A percentile compares a stretch with the other conserved stretches of the same genome.
Evolutionary conservation across 2,797 vertebrate species (phyloP).

Genomic region (Microctenopoma stevenorrisi): DNA sequence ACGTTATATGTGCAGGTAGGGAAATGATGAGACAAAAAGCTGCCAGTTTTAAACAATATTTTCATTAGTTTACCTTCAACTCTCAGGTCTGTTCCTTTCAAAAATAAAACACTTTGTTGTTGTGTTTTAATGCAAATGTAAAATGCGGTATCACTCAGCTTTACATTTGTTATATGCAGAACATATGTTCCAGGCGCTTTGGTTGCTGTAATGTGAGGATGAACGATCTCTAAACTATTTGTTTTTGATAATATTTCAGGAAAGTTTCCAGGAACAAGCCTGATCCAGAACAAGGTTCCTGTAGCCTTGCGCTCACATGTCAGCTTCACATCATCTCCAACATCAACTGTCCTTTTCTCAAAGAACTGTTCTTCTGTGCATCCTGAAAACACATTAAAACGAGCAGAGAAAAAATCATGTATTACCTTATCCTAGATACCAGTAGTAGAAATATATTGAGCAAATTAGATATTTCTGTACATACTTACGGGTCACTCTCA

Average conservation of each 20-base stretch:
- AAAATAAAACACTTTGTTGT: rapidly evolving
- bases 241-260: slow-evolving; percentile 11
- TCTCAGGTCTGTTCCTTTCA: slow-evolving; percentile 30
- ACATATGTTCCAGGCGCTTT: rapidly evolving
- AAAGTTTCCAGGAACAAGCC: slow-evolving; percentile 7
- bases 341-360: background rate
- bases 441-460: too few relatives aligned
- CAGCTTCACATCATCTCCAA: slow-evolving; percentile 24
- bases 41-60: background rate
- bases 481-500: too few relatives aligned
- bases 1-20: too few relatives aligned
- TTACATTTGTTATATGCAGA: slow-evolving; percentile 8
- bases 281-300: slow-evolving; percentile 36
- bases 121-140: slow-evolving; percentile 33
- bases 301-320: rapidly evolving
- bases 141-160: slow-evolving; percentile 33
- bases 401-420: background rate
- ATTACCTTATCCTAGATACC: too few relatives aligned
- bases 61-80: slow-evolving; percentile 45
- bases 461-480: too few relatives aligned
- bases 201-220: background rate
- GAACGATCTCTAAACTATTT: rapidly evolving
- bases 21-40: too few relatives aligned
- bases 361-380: background rate
- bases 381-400: slow-evolving; percentile 32